Conservation (phyloP, 2,797 vertebrate genomes). For the Iguana delicatissima region DNA sequence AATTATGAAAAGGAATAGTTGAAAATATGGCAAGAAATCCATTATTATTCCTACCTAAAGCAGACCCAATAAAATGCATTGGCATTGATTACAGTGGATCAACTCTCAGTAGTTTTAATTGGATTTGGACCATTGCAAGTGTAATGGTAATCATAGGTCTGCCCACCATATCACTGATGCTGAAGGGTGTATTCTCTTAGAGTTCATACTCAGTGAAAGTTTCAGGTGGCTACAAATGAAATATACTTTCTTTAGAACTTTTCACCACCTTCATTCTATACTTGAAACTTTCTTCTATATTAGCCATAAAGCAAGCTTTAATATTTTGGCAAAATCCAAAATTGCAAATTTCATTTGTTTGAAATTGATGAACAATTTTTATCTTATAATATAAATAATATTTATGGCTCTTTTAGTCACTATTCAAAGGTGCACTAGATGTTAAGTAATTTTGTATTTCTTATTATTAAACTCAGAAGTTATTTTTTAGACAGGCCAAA, state of each 20-base stretch:
- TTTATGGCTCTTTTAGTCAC: too few species aligned
- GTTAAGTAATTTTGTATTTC: too few species aligned
- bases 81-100: background rate
- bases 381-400: too few species aligned
- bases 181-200: background rate
- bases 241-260: background rate
- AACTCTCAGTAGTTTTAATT: background rate
- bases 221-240: background rate
- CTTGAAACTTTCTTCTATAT: background rate
- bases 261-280: background rate
- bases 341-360: too few species aligned
- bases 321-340: background rate
- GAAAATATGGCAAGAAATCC: background rate
- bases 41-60: background rate
- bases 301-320: background rate
- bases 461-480: too few species aligned
- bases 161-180: background rate
- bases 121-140: background rate
- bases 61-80: background rate
- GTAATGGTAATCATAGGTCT: rapidly evolving
- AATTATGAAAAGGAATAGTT: slow-evolving; percentile 21
- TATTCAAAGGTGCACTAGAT: too few species aligned
- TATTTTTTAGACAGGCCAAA: too few species aligned
- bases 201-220: background rate
- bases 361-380: too few species aligned